These are phyloP conservation scores for Phaonia tiefii DNA, from an alignment of 2,888 invertebrate genomes.

Conservation along the genomic window DNA sequence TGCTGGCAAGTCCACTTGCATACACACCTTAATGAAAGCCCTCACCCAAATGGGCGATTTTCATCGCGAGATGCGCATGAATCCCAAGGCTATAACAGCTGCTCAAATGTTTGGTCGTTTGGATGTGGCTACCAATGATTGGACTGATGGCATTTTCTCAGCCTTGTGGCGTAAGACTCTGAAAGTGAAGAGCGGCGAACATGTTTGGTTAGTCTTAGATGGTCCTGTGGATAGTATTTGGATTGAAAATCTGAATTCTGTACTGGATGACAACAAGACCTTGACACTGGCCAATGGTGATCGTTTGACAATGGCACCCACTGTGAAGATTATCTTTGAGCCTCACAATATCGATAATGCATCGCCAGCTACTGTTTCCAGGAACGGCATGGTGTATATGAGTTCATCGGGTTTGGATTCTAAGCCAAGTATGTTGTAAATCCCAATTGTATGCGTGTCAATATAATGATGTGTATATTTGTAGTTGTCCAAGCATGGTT, in stretches of 20 bases:
- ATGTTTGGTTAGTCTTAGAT: constrained; percentile 96
- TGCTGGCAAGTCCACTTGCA: constrained; percentile 95
- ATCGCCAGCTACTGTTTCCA: constrained; percentile 97
- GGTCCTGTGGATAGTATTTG: constrained; percentile 98
- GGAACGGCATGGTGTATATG: constrained; percentile 98
- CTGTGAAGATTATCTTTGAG: constrained; percentile 97
- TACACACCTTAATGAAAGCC: constrained; percentile 93
- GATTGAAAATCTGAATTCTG: constrained; percentile 99
- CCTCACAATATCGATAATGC: constrained; percentile 99
- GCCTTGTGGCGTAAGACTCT: constrained; percentile 97
- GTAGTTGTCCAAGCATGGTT: constrained; percentile 91
- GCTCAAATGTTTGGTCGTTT: constrained; percentile 98
- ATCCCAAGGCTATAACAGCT: constrained; percentile 98
- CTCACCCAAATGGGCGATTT: constrained; percentile 91
- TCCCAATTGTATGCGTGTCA: constrained; percentile 3
- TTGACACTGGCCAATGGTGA: constrained; percentile 97
- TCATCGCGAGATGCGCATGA: constrained; percentile 98
- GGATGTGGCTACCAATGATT: constrained; percentile 98
- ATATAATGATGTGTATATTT: not conserved
- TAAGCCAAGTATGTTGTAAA: constrained; percentile 85
- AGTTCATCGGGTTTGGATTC: constrained; percentile 97
- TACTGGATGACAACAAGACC: constrained; percentile 97
- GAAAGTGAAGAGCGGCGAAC: constrained; percentile 92
- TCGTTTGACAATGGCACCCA: constrained; percentile 95
- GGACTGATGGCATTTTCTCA: constrained; percentile 99